Percentiles rank a stretch among this genome's conserved stretches.
phyloP scores from a whole-genome alignment of 1,140 invertebrate genomes.

The Tetragnatha versicolor region DNA sequence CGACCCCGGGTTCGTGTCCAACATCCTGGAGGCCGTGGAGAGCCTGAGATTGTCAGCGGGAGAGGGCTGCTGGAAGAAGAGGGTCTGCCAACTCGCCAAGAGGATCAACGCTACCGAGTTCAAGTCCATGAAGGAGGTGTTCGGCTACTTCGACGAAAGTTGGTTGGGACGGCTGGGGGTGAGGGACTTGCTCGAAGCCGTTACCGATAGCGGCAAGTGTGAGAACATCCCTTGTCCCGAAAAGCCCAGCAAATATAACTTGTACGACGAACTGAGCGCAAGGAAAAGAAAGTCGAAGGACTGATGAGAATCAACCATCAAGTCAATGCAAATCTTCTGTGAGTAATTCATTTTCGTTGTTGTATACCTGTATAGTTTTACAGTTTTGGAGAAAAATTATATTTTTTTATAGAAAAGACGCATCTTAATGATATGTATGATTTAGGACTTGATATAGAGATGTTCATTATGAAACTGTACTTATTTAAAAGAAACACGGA shows the following conservation, averaged over 20 bases:
- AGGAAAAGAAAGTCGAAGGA: not conserved
- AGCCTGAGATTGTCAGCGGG: not conserved
- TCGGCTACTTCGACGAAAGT: not conserved
- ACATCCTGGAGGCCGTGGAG: conserved; percentile 28
- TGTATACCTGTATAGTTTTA: not conserved
- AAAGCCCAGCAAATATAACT: not conserved
- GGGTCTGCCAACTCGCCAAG: conserved; percentile 26
- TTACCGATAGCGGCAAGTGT: conserved; percentile 15
- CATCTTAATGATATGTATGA: too few relatives aligned
- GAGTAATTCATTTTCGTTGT: not conserved
- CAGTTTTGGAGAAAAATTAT: not conserved
- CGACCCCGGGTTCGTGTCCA: not conserved
- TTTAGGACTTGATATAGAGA: too few relatives aligned
- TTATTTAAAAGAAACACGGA: too few relatives aligned
- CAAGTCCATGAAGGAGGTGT: conserved; percentile 16
- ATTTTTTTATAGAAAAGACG: too few relatives aligned
- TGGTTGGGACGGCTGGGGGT: conserved; percentile 34
- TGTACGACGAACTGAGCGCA: not conserved
- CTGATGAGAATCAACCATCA: too few relatives aligned
- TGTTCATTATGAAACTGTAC: too few relatives aligned
- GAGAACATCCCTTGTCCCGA: conserved; percentile 1
- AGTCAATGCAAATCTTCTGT: not conserved
- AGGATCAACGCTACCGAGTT: not conserved
- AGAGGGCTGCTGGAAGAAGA: conserved; percentile 15
- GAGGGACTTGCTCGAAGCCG: conserved; percentile 17